Conservation (phyloP, 2,888 invertebrate genomes). For the Heteromurus nitidus region DNA sequence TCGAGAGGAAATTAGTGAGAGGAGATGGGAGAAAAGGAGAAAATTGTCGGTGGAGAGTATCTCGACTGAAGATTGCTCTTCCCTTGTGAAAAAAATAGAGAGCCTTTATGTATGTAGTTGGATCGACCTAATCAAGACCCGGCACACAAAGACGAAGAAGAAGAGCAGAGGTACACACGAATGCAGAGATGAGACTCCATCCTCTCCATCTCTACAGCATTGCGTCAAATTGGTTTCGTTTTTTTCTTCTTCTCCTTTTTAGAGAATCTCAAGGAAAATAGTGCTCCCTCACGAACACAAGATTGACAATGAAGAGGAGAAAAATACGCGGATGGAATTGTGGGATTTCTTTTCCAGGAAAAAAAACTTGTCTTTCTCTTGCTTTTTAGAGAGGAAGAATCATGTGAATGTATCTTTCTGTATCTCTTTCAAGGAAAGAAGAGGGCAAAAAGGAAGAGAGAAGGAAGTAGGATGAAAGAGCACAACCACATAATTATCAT, state of each 20-base stretch:
- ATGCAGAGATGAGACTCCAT: no score
- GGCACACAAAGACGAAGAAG: slow-evolving; percentile 25
- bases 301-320: not conserved
- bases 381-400: no score
- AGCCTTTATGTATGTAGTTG: no score
- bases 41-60: slow-evolving; percentile 17
- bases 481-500: slow-evolving; percentile 30
- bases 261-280: no score
- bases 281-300: no score
- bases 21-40: slow-evolving; percentile 6
- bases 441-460: not conserved
- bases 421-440: not conserved
- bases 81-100: no score
- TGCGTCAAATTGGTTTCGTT: no score
- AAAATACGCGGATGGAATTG: no score
- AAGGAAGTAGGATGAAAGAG: not conserved
- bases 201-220: no score
- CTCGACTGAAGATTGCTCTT: no score
- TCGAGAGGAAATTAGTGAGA: slow-evolving; percentile 33
- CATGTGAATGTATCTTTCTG: no score
- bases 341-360: not conserved
- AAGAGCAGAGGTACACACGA: not conserved
- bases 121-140: slow-evolving; percentile 34
- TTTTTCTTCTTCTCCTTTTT: no score
- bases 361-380: not conserved